Conservation (phyloP, 2,888 invertebrate genomes). For the Thereva nobilitata region DNA sequence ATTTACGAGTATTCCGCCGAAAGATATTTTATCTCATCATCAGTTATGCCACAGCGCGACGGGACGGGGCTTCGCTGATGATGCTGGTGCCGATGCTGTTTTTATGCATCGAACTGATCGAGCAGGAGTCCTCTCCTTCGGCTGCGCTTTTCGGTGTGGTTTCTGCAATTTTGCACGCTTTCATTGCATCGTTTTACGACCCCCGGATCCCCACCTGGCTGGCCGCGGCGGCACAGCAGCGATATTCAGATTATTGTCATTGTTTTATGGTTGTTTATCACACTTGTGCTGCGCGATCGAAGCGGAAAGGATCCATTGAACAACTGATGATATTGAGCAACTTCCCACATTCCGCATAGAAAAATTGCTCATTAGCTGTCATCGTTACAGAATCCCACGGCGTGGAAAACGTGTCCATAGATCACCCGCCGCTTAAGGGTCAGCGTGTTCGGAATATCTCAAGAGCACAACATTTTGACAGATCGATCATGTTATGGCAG, state of each 20-base stretch:
- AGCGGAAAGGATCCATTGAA: no score
- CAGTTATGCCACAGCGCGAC: constrained; percentile 5
- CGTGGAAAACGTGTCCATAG: not conserved
- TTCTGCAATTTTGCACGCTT: no score
- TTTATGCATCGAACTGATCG: not conserved
- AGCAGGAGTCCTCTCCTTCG: not conserved
- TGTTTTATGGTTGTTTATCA: no score
- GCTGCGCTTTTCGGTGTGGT: no score
- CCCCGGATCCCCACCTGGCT: no score
- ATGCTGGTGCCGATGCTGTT: constrained; percentile 1
- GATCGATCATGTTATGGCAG: constrained; percentile 31
- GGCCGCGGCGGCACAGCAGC: no score
- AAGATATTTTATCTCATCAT: constrained; percentile 27
- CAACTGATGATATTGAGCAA: no score
- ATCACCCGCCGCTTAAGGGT: not conserved
- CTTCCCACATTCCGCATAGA: not conserved
- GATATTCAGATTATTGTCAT: no score
- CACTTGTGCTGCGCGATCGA: no score
- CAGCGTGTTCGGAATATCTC: constrained; percentile 9
- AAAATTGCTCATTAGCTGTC: not conserved
- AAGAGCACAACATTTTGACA: constrained; percentile 29
- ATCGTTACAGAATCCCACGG: constrained; percentile 11
- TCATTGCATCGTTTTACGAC: no score
- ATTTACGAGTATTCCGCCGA: constrained; percentile 22
- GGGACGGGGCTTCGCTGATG: not conserved